These are phyloP conservation scores for Nothobranchius furzeri DNA, from an alignment of 2,113 vertebrate genomes.

Conservation along the genomic window DNA sequence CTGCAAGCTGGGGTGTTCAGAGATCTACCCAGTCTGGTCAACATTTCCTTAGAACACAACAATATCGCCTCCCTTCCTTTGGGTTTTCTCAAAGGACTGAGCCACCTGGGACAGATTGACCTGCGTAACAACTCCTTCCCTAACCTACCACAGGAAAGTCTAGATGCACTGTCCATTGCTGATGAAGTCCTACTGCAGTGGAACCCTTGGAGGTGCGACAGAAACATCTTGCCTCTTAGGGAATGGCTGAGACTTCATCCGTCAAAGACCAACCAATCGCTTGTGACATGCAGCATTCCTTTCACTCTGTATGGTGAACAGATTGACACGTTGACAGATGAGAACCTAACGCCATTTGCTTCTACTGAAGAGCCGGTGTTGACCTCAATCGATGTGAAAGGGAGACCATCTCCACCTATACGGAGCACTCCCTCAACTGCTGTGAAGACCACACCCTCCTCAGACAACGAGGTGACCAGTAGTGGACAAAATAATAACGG, in stretches of 20 bases:
- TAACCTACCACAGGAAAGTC: conserved; percentile 80
- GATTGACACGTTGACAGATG: conserved; percentile 65
- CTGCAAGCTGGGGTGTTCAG: conserved; percentile 79
- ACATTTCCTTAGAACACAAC: conserved; percentile 90
- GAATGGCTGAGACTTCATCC: conserved; percentile 82
- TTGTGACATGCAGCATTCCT: conserved; percentile 80
- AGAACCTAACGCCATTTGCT: conserved; percentile 25
- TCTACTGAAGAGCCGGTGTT: conserved; percentile 37
- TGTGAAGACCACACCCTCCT: conserved; percentile 46
- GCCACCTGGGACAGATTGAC: conserved; percentile 78
- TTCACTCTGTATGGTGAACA: conserved; percentile 57
- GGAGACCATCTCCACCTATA: conserved; percentile 30
- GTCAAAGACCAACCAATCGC: conserved; percentile 71
- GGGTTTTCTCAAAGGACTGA: conserved; percentile 78
- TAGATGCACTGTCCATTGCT: conserved; percentile 76
- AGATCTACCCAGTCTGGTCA: conserved; percentile 80
- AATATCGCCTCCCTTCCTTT: conserved; percentile 78
- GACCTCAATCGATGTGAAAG: conserved; percentile 52
- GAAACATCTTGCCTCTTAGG: conserved; percentile 81
- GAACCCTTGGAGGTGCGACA: conserved; percentile 92
- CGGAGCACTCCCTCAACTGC: conserved; percentile 47
- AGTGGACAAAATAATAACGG: conserved; percentile 28
- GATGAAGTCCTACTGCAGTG: conserved; percentile 81
- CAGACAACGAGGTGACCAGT: conserved; percentile 36
- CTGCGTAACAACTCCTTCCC: conserved; percentile 85